Base-by-base conservation (phyloP, 2,888 invertebrate genomes). In the Trachelus iudaicus region DNA sequence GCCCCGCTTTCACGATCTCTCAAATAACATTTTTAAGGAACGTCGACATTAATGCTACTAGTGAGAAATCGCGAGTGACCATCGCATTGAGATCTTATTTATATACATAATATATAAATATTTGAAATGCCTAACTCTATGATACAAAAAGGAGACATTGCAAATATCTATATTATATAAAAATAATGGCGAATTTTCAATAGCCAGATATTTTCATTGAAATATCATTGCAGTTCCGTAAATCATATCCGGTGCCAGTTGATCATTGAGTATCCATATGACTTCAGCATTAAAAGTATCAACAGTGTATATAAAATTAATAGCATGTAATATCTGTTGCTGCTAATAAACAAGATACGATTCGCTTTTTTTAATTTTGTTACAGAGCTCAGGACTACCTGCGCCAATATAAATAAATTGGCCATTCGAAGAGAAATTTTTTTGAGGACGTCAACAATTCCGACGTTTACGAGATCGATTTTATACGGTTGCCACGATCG, bases 291-390 rank as follows among this genome's bases (percentile, higher is more conserved):
- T 6, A 40, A 40, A 40, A 40, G 1, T 15, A 15, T 23, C 40
- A 40, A 15, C 23, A 2, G 6, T 6, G 2, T 2, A 23, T 56
- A 56, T 23, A 23, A 40, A 40, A 40, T 40, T 40, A 15, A 15
- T 40, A 4, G 15, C 15, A 40, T 23, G 6, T 40, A 40, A 15
- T 40, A 4, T 6, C 6, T 40, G 40, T 15, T 15, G 15, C 40
- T 40, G 4, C 40, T 1, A 40, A 40, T 15, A 40, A 40, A 1
- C 6, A 40, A 37, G 76, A 79, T 78, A 76, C 69, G 71, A 76
- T 74, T 69, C 78, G 69, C n/a, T 69, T 69, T 76, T 76, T 80
- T 79, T 77, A 79, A 74, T 80, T 79, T 79, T 76, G 33, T 75
- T 30, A 33, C 34, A 34, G 69, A 69, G 34, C 6, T 9, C 0